Evolutionary conservation across 2,797 vertebrate species (phyloP).

Genomic region (Sarcoramphus papa): DNA sequence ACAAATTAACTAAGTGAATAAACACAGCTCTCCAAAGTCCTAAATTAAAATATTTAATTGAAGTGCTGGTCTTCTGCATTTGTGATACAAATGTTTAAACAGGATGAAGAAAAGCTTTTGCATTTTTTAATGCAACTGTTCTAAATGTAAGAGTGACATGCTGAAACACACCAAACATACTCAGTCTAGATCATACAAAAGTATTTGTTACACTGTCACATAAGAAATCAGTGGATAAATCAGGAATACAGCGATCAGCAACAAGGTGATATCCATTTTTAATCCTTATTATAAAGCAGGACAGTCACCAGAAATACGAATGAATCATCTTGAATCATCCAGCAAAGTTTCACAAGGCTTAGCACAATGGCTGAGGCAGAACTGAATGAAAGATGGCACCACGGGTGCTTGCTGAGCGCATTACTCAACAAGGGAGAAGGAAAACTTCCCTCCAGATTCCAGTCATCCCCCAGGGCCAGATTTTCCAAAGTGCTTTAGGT

Average conservation of each 20-base stretch:
- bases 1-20: constrained; percentile 29
- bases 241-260: not conserved
- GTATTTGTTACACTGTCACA: not conserved
- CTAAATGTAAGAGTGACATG: not conserved
- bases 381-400: not conserved
- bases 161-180: not conserved
- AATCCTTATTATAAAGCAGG: not conserved
- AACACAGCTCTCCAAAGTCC: not conserved
- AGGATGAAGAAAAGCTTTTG: not conserved
- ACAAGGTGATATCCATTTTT: not conserved
- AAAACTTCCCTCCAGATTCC: not conserved
- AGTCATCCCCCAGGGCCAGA: not conserved
- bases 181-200: not conserved
- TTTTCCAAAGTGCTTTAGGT: not conserved
- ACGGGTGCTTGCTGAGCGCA: accelerated
- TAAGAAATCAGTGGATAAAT: not conserved
- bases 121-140: constrained; percentile 13
- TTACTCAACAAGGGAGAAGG: not conserved
- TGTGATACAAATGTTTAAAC: constrained; percentile 8
- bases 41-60: constrained; percentile 23
- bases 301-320: not conserved
- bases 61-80: not conserved
- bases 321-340: not conserved
- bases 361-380: not conserved
- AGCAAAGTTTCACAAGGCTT: not conserved